Evolutionary conservation across 2,113 vertebrate genomes (phyloP).

Genomic region (Oryzias celebensis): DNA sequence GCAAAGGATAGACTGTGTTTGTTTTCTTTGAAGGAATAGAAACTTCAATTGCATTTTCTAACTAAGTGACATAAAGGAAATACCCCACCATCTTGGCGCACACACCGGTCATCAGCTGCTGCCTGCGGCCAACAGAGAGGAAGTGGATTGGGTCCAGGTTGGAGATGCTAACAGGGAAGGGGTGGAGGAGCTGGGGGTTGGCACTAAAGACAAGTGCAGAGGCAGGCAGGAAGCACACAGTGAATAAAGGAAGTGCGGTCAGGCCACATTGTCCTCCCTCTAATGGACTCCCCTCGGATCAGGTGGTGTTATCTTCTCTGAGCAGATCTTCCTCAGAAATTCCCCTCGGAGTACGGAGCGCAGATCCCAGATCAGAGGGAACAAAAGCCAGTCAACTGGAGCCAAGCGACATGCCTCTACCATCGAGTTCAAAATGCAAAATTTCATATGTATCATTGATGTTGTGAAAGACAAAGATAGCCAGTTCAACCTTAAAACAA

Average conservation of each 20-base stretch:
- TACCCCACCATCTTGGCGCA: not conserved
- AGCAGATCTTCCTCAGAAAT: slow-evolving; percentile 67
- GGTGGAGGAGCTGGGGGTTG: not conserved
- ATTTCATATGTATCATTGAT: not conserved
- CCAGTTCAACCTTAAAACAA: not conserved
- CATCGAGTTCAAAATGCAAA: not conserved
- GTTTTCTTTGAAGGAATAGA: too few species aligned
- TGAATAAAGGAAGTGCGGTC: slow-evolving; percentile 77
- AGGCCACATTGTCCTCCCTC: slow-evolving; percentile 52
- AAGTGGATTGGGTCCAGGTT: slow-evolving; percentile 33
- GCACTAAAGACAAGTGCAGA: slow-evolving; percentile 45
- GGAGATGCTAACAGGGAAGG: slow-evolving; percentile 7
- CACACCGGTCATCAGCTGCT: slow-evolving; percentile 17
- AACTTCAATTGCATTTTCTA: too few species aligned
- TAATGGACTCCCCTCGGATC: slow-evolving; percentile 63
- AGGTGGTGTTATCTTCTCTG: slow-evolving; percentile 64
- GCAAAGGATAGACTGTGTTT: too few species aligned
- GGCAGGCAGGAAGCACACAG: slow-evolving; percentile 68
- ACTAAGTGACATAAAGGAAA: too few species aligned
- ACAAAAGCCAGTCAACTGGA: slow-evolving; percentile 3
- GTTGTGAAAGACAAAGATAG: not conserved
- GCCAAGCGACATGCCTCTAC: slow-evolving; percentile 3
- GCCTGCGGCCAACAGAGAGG: slow-evolving; percentile 29
- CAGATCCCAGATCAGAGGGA: slow-evolving; percentile 37
- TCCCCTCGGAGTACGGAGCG: slow-evolving; percentile 21